Base-by-base conservation (phyloP, 92 coral and sea anemone species). In the Metridium senile region DNA sequence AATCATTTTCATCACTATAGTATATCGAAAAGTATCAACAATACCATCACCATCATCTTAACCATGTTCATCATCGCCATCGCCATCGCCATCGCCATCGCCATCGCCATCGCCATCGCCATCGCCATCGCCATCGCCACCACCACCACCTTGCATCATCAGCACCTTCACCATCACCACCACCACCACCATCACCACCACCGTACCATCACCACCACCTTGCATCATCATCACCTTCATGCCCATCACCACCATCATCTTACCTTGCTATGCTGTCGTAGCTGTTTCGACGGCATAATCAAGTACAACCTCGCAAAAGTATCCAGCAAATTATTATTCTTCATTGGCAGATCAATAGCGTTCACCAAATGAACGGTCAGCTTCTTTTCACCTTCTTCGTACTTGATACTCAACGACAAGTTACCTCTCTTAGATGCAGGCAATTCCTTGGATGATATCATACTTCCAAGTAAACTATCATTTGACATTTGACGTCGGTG, bases 331-430 rank as follows among this genome's bases (percentile, higher is more conserved):
- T 78, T 58, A 20, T 79, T 65, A 34, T 79, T 82, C 59, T 79
- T 83, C 84, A 89, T 79, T 11, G 97, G 97, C 29, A 92, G 72
- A 34, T 89, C 93, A 27, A 82, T 76, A 31, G 97, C 93, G 81
- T 89, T 85, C 30, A 92, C 63, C 27, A 92, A 52, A 74, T 92
- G 91, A 30, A 92, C 78, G 19, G 58, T 86, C 1, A 89, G 74
- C 22, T 63, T 76, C 54, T 71, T 82, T 11, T 80, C 78, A 13
- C 75, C 89, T 27, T 54, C 62, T 18, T 30, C 23, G 71, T 85
- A 83, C 17, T 54, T 47, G 71, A 89, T 58, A 19, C 82, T 79
- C 1, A 92, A 81, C 31, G 59, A 34, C 23, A 92, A 54, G 28
- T 72, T 62, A 13, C 91, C 90, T 23, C 73, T 54, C 67, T 81